Percentiles rank a stretch among this genome's conserved stretches.
phyloP scores from a whole-genome alignment of 2,113 vertebrate genomes.

The Ailuropoda melanoleuca region DNA sequence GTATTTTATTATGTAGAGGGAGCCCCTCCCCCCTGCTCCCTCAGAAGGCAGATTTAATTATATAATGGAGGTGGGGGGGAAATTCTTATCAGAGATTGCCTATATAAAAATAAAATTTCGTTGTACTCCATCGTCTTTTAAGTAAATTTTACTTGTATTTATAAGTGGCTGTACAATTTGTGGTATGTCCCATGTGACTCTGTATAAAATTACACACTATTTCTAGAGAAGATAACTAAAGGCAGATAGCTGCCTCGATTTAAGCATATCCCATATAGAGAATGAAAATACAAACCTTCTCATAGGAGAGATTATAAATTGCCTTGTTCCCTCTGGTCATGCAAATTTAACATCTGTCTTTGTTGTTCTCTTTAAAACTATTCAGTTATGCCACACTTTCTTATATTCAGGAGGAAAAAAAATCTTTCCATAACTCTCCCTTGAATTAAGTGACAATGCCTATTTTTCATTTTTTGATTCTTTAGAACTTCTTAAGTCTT shows the following conservation, averaged over 20 bases:
- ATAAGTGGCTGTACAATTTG: background rate
- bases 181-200: background rate
- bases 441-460: background rate
- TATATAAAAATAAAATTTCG: slow-evolving; percentile 29
- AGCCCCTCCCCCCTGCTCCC: background rate
- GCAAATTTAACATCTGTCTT: background rate
- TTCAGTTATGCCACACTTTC: background rate
- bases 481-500: slow-evolving; percentile 30
- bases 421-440: background rate
- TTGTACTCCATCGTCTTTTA: background rate
- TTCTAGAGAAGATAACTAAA: background rate
- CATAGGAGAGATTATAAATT: background rate
- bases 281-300: background rate
- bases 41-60: slow-evolving; percentile 29
- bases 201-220: background rate
- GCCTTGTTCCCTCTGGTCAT: background rate
- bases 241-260: background rate
- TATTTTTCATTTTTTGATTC: slow-evolving; percentile 3
- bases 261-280: background rate
- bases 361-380: slow-evolving; percentile 7
- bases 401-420: background rate
- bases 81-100: background rate
- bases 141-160: background rate
- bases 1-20: slow-evolving; percentile 8
- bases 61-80: background rate